phyloP scores from a whole-genome alignment of 2,888 invertebrate genomes.

The Caenorhabditis panamensis region DNA sequence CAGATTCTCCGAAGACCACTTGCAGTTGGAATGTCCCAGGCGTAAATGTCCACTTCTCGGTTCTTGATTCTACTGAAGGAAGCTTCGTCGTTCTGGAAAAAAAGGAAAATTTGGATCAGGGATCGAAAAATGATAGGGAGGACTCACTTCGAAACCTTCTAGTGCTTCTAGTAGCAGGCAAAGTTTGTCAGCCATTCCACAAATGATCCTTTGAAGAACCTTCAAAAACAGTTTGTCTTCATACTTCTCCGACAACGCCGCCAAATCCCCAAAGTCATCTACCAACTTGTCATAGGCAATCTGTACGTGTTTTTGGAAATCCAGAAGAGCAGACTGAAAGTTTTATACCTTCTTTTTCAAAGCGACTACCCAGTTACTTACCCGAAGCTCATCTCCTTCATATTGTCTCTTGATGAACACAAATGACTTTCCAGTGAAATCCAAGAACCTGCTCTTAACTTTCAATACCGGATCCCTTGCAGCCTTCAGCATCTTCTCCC shows the following conservation, averaged over 20 bases:
- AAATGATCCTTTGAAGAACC: slow-evolving; percentile 8
- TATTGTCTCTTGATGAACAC: not conserved
- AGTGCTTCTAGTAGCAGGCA: not conserved
- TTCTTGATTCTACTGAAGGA: not conserved
- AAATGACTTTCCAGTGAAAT: not conserved
- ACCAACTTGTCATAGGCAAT: slow-evolving; percentile 14
- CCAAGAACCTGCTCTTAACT: slow-evolving; percentile 9
- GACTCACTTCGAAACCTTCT: not conserved
- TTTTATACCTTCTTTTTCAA: not conserved
- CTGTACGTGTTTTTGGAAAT: not conserved
- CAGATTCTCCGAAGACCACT: not conserved
- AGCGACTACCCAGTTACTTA: not conserved
- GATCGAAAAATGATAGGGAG: too few relatives aligned
- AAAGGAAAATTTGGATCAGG: not conserved
- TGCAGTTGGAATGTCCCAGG: not conserved
- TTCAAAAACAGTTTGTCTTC: slow-evolving; percentile 26
- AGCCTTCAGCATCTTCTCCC: slow-evolving; percentile 19
- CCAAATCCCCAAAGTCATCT: slow-evolving; percentile 5
- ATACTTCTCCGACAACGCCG: not conserved
- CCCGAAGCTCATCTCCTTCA: slow-evolving; percentile 7
- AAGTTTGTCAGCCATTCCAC: slow-evolving; percentile 14
- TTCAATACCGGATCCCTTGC: slow-evolving; percentile 11
- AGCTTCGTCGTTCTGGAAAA: not conserved
- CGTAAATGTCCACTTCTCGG: not conserved
- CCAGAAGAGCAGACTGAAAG: slow-evolving; percentile 3